These are phyloP conservation scores for Brachionus koreanus DNA, from an alignment of 1,140 invertebrate genomes.

Conservation along the genomic window DNA sequence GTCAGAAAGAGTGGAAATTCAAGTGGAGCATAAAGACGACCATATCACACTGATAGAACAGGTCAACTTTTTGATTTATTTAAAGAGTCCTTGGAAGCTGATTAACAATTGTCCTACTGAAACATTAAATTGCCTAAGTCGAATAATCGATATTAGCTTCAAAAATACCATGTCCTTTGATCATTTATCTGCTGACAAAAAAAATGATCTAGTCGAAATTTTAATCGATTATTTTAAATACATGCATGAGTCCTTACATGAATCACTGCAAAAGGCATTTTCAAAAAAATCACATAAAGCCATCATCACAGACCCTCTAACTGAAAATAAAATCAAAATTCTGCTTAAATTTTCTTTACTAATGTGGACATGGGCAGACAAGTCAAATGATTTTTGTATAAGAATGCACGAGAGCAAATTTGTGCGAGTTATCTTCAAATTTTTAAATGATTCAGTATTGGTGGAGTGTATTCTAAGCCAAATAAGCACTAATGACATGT, in stretches of 20 bases:
- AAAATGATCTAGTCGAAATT: slow-evolving; percentile 5
- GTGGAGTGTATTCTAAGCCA: background rate
- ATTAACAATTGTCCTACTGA: slow-evolving; percentile 20
- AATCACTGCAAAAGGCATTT: background rate
- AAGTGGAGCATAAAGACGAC: background rate
- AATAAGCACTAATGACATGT: background rate
- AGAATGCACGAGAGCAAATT: slow-evolving; percentile 15
- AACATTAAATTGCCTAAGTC: slow-evolving; percentile 11
- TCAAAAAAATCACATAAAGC: background rate
- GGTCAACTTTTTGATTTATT: slow-evolving; percentile 40
- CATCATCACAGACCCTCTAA: background rate
- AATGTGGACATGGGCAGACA: slow-evolving; percentile 43
- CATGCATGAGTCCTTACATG: slow-evolving; percentile 18
- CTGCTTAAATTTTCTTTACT: slow-evolving; percentile 2
- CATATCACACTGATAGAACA: background rate
- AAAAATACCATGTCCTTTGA: slow-evolving; percentile 1
- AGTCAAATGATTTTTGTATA: slow-evolving; percentile 13
- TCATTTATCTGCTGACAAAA: background rate
- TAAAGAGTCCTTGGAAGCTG: slow-evolving; percentile 31
- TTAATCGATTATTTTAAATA: slow-evolving; percentile 43
- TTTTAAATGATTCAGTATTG: slow-evolving; percentile 15
- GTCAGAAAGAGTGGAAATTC: background rate
- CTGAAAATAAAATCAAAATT: background rate
- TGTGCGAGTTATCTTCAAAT: slow-evolving; percentile 10
- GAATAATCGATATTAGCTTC: slow-evolving; percentile 4